These are phyloP conservation scores for Epistrophe eligans DNA, from an alignment of 2,888 invertebrate species.

Conservation along the genomic window DNA sequence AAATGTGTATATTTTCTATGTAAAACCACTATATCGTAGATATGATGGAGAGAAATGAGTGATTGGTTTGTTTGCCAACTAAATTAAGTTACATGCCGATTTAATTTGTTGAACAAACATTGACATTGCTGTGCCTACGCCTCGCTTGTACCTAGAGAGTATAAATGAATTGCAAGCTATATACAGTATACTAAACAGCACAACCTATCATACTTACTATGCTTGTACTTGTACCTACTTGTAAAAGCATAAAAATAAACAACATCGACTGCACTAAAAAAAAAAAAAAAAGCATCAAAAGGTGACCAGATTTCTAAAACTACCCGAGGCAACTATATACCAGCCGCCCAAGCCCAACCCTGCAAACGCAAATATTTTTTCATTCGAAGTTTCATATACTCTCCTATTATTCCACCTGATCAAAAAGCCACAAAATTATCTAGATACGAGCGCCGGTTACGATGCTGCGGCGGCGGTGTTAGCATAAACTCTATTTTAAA, in stretches of 20 bases:
- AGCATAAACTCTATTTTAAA: constrained; percentile 38
- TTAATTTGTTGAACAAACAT: constrained; percentile 77
- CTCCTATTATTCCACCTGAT: constrained; percentile 69
- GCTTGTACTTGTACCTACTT: constrained; percentile 14
- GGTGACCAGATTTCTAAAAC: constrained; percentile 71
- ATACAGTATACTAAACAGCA: background rate
- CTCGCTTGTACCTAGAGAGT: constrained; percentile 24
- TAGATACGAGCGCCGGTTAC: constrained; percentile 23
- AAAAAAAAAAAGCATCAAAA: constrained; percentile 39
- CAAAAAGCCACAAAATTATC: constrained; percentile 76
- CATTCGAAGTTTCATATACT: constrained; percentile 61
- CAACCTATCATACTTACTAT: background rate
- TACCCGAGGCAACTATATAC: constrained; percentile 52
- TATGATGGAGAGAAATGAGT: constrained; percentile 8
- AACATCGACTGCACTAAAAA: constrained; percentile 53
- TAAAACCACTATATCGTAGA: constrained; percentile 21
- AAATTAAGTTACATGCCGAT: constrained; percentile 75
- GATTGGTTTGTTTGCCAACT: constrained; percentile 66
- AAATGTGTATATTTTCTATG: constrained; percentile 45
- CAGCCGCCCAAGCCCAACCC: constrained; percentile 31
- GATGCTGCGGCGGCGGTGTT: constrained; percentile 35
- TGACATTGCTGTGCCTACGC: constrained; percentile 42
- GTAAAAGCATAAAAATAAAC: constrained; percentile 51
- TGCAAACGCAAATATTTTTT: constrained; percentile 71
- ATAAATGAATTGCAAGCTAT: constrained; percentile 26